Evolutionary conservation across 2,888 invertebrate species (phyloP), one percentile per base, ranked within the genome.

Genomic region (Blastobasis lacticolella): DNA sequence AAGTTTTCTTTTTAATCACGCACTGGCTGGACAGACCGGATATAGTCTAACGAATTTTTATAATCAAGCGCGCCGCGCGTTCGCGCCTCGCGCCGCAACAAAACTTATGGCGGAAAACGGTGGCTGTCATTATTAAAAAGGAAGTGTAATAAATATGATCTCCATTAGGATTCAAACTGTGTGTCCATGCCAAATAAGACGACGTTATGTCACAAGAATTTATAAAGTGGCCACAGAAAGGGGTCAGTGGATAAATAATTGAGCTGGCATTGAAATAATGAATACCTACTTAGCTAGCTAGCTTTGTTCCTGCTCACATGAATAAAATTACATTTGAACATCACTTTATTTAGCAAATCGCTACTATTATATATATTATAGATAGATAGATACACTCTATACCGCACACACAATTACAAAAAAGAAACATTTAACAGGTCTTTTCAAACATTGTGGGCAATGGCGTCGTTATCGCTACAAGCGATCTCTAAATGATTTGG

Each of bases 201-300:
- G 42, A 54, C 54, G 54, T 59, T 61, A 63, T 60, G 54, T 54
- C 49, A 49, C 54, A 53, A 58, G 69, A 69, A 71, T 69, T 59
- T 63, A 66, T 62, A 58, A 67, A 53, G 57, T 61, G 60, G 49
- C 61, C 51, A 57, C 57, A 57, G 60, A 74, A 78, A 61, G 68
- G 64, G 81, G 77, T 71, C 78, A 75, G 73, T 75, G 77, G 78
- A 79, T 81, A 75, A 78, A 73, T 81, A 75, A 82, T 78, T 69
- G 69, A 65, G 61, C 59, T 57, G 57, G 62, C 64, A n/a, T n/a
- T 55, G 67, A 52, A 49, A 49, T 23, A 43, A 10, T 43, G 43
- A n/a, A 43, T 23, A 23, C 23, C 23, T 23, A 23, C 23, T 23
- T 23, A 23, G 23, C 23, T 23, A 23, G 23, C 23, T 23, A 23